Percentiles rank a stretch among this genome's conserved stretches.
Evolutionary conservation across 2,888 invertebrate genomes (phyloP).

Genomic region (Cosmorhoe ocellata): DNA sequence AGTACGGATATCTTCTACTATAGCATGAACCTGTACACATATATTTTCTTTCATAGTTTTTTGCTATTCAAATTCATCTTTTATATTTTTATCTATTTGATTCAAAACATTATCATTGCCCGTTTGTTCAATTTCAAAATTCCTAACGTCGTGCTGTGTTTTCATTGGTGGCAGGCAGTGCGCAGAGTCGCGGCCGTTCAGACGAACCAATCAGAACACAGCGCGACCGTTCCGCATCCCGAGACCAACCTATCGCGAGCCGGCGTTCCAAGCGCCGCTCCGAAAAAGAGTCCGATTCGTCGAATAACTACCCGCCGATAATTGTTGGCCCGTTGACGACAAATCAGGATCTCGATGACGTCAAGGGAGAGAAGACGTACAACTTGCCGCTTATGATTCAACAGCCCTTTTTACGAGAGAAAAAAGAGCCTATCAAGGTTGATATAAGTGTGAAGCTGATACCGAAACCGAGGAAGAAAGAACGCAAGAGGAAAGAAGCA

Average conservation of each 20-base stretch:
- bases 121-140: slow-evolving; percentile 54
- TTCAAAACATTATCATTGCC: slow-evolving; percentile 66
- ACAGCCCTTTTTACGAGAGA: slow-evolving; percentile 83
- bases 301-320: slow-evolving; percentile 77
- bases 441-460: slow-evolving; percentile 90
- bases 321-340: slow-evolving; percentile 77
- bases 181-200: slow-evolving; percentile 80
- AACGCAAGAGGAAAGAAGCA: slow-evolving; percentile 62
- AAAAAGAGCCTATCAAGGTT: slow-evolving; percentile 89
- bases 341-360: slow-evolving; percentile 74
- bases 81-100: slow-evolving; percentile 19
- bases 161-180: slow-evolving; percentile 82
- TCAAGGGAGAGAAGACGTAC: slow-evolving; percentile 69
- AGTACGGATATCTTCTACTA: slow-evolving; percentile 84
- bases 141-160: slow-evolving; percentile 82
- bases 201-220: slow-evolving; percentile 83
- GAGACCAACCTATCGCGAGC: slow-evolving; percentile 59
- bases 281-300: slow-evolving; percentile 83
- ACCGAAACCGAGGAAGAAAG: slow-evolving; percentile 81
- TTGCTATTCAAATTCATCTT: slow-evolving; percentile 35
- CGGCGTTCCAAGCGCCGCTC: slow-evolving; percentile 74
- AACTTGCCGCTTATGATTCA: slow-evolving; percentile 79
- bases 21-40: slow-evolving; percentile 56
- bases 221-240: slow-evolving; percentile 74
- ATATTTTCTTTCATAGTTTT: slow-evolving; percentile 35